Percentiles rank a stretch among this genome's conserved stretches.
Evolutionary conservation across 2,888 invertebrate species (phyloP).

Genomic region (Cephalotes varians): DNA sequence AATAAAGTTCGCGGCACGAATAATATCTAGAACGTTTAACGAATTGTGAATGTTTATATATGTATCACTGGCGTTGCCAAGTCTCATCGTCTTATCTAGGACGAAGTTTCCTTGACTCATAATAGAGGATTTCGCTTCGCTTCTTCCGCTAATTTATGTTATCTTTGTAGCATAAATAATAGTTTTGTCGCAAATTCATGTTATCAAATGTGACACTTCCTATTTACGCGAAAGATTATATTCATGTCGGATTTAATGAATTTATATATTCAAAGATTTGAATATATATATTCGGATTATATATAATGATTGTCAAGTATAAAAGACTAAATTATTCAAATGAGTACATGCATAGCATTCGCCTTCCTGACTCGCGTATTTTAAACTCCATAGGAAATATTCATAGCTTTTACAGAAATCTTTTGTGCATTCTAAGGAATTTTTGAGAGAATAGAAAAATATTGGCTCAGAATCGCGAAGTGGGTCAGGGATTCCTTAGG

Average conservation of each 20-base stretch:
- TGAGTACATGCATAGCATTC: conserved; percentile 11
- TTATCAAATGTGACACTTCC: too few species aligned
- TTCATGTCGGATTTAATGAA: background rate
- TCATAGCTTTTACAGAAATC: conserved; percentile 61
- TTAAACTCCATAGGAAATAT: conserved; percentile 54
- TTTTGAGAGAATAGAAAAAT: conserved; percentile 73
- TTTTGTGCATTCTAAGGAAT: conserved; percentile 56
- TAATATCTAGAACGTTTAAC: conserved; percentile 45
- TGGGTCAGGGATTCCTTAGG: conserved; percentile 76
- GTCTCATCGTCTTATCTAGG: background rate
- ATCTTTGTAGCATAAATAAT: background rate
- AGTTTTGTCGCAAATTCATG: background rate
- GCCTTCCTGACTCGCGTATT: conserved; percentile 11
- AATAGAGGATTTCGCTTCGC: background rate
- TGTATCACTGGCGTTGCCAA: background rate
- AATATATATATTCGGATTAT: background rate
- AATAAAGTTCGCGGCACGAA: conserved; percentile 45
- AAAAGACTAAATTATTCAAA: conserved; percentile 6
- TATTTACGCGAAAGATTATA: background rate
- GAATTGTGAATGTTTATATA: conserved; percentile 8
- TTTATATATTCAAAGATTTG: background rate
- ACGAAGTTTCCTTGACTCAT: background rate
- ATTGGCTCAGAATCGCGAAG: conserved; percentile 71
- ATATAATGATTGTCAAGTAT: background rate
- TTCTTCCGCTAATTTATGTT: background rate